Evolutionary conservation across 2,888 invertebrate genomes (phyloP), one percentile per base, ranked within the genome.

Genomic region (Drosophila picticornis): DNA sequence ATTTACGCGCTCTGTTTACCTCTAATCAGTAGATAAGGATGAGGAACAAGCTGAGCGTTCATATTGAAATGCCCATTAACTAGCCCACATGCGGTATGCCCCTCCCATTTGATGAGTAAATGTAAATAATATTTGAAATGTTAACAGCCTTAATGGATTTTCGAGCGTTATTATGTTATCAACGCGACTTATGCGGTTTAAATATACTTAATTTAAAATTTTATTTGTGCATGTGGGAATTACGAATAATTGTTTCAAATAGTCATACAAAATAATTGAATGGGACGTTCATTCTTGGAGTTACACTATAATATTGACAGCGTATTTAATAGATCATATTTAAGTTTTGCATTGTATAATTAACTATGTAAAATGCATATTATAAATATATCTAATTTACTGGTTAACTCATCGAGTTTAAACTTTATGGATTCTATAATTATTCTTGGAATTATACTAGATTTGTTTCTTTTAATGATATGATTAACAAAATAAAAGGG

Each of bases 1-100:
- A 84, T 84, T 89, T 84, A 84, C 76, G 90, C 90, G 84, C 88
- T 84, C 88, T 84, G 84, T 90, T 84, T 84, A 84, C 88, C 85
- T 79, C 88, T 88, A 84, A 84, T 84, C 84, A 87, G 88, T 84
- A 82, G 90, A 87, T 84, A 89, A 86, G 84, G 69, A 71, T 58
- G 67, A 64, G 68, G 69, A 58, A 58, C 65, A 52, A 57, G 80
- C 81, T 64, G 61, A 69, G 67, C 68, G 69, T 64, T 67, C 65
- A 62, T 69, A 79, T 62, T 67, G 67, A 69, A 73, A 72, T 70
- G 58, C 63, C 69, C 72, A 73, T 79, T 71, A 62, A 63, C 59
- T 38, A 55, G 65, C 86, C 86, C 80, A 63, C 74, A 84, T 83
- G 51, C 65, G 46, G 58, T 61, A 65, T 72, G 48, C 83, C 53